Evolutionary conservation across 2,797 vertebrate genomes (phyloP), one percentile per base, ranked within the genome.

Genomic region (Neoniphon sammara): DNA sequence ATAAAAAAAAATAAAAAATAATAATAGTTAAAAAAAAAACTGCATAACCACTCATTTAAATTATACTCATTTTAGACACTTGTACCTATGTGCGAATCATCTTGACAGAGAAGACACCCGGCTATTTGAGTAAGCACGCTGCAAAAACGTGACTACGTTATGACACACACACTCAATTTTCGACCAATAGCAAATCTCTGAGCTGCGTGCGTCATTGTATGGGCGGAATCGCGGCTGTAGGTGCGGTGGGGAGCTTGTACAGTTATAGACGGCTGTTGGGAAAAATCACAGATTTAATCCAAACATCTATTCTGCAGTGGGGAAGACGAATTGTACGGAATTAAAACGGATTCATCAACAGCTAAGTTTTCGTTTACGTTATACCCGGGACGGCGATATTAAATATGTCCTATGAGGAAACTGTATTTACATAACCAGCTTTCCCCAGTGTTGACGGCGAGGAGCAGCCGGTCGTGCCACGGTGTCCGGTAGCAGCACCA

Each of bases 81-180:
- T 2, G 12, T 34, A 6, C 18, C 25, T 27, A 27, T 27, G 44
- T 34, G 42, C 31, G 47, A 4, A 42, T 50, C 2, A 21, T 27
- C 27, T 57, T 12, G 15, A 46, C 44, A 46, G 39, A 46, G 39
- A 4, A 15, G 15, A 0, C 5, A 1, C 5, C 15, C 5, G 14
- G 17, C 23, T 66, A 6, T 72, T 54, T 11, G 10, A n/a, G 14
- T 8, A 49, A 83, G 81, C 94, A 95, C 92, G 88, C 92, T 90
- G 78, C 66, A 83, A 53, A 88, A 95, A 95, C 93, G 93, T 95
- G 93, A 94, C 91, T 6, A 66, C 65, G 73, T 49, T 7, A 46
- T 0, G 1, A 46, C 87, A 70, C 75, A 60, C 69, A 4, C 5
- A 17, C n/a, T n/a, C 10, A 7, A 0, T 0, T 1, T 0, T 20